Base-by-base conservation (phyloP, 2,797 vertebrate genomes). In the Lithobates sylvaticus region DNA sequence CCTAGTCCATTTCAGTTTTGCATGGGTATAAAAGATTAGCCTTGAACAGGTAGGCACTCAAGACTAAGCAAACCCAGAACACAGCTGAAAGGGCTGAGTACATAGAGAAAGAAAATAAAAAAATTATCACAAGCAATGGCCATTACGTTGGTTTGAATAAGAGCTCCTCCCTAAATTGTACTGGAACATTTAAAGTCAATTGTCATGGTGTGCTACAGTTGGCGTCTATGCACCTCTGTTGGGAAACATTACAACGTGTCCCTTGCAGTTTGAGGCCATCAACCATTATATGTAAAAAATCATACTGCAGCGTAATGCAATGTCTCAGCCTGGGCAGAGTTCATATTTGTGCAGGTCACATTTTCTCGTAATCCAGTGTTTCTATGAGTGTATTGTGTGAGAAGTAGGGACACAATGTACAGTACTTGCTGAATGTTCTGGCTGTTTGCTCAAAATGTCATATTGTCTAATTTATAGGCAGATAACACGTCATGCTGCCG, bases 351-450 rank as follows among this genome's bases (percentile, higher is more conserved):
- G 10, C 36, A 72, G 36, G 34, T 72, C 36, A 73, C 36, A 73
- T 44, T 73, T 73, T 73, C 39, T 42, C 18, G n/a, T 10, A 81
- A 23, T 36, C 32, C 32, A 64, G 18, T 74, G 16, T 39, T 71
- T 76, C 42, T 54, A 29, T 84, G 74, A 44, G 74, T 47, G 6
- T n/a, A 54, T 78, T 70, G 83, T 78, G 36, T 58, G 26, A 42
- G 42, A 15, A 54, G 42, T 29, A 27, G 68, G 83, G 47, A 72
- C 50, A 78, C 26, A 71, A 42, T 84, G 76, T 71, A 61, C 78
- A 58, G 68, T 39, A 26, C 39, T 76, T 18, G 44, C 74, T 71
- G 74, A 34, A 68, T 18, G 58, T 79, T 16, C 26, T 36, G 44
- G 44, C n/a, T 26, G 34, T 76, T 76, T 73, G 16, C 61, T 78